phyloP scores from a whole-genome alignment of 2,797 vertebrate species.

The Salarias fasciatus region DNA sequence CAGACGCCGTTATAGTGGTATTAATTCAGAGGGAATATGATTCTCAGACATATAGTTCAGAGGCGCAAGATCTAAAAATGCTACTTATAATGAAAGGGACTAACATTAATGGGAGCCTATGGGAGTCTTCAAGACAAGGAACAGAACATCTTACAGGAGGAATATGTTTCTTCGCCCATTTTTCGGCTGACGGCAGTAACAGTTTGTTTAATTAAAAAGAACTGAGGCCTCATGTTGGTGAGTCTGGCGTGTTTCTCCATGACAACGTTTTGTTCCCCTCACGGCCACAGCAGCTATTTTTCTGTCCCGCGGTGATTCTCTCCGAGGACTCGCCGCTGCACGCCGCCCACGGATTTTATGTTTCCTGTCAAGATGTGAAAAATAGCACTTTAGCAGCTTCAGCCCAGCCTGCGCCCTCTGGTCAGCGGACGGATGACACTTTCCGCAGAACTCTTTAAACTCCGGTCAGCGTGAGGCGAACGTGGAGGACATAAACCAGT shows the following conservation, averaged over 20 bases:
- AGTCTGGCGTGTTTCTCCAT: constrained; percentile 31
- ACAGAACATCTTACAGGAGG: too few relatives aligned
- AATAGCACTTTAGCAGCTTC: constrained; percentile 22
- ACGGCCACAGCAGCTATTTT: constrained; percentile 43
- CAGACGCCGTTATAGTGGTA: too few relatives aligned
- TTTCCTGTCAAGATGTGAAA: constrained; percentile 53
- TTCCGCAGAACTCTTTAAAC: constrained; percentile 22
- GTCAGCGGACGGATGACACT: constrained; percentile 33
- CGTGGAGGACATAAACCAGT: constrained; percentile 8
- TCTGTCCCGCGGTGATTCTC: constrained; percentile 36
- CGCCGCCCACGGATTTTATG: constrained; percentile 46
- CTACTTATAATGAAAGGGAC: too few relatives aligned
- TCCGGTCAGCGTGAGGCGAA: constrained; percentile 15
- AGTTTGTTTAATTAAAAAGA: constrained; percentile 1
- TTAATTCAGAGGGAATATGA: too few relatives aligned
- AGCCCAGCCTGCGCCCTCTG: constrained; percentile 14
- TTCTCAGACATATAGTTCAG: too few relatives aligned
- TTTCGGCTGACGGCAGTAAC: neutral
- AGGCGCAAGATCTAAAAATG: too few relatives aligned
- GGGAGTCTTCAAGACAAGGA: too few relatives aligned
- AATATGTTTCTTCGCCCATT: too few relatives aligned
- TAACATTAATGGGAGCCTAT: too few relatives aligned
- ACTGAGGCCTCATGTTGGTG: neutral
- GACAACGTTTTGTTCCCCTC: constrained; percentile 47
- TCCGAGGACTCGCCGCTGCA: constrained; percentile 30